A percentile compares a stretch with the other conserved stretches of the same genome.
These are phyloP conservation scores for Elysia crispata DNA, from an alignment of 2,888 invertebrate species.

Conservation along the genomic window DNA sequence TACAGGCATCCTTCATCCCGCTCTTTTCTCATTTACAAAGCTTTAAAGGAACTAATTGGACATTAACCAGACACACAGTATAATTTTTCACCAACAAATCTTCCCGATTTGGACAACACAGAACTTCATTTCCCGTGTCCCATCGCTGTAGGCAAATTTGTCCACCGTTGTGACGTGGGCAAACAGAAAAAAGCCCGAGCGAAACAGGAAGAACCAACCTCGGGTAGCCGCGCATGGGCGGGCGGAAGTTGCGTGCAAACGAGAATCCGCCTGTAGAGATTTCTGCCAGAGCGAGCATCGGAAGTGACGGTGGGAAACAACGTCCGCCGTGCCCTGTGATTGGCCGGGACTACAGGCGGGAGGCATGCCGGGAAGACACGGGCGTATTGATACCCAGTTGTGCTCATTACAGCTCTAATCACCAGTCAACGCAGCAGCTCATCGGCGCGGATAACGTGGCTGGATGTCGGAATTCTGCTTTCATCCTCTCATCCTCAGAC, in stretches of 20 bases:
- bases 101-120: constrained; percentile 36
- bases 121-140: constrained; percentile 40
- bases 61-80: constrained; percentile 33
- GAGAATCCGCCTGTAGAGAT: constrained; percentile 49
- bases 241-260: constrained; percentile 58
- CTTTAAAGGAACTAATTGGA: constrained; percentile 44
- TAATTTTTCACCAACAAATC: constrained; percentile 37
- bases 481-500: no score
- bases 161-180: constrained; percentile 24
- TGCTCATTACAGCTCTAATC: constrained; percentile 45
- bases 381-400: constrained; percentile 36
- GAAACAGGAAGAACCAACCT: constrained; percentile 48
- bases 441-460: constrained; percentile 42
- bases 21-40: constrained; percentile 29
- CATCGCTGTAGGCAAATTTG: constrained; percentile 37
- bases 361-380: constrained; percentile 44
- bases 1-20: constrained; percentile 27
- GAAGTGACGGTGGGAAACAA: constrained; percentile 42
- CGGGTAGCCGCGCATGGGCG: constrained; percentile 23
- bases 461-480: constrained; percentile 21
- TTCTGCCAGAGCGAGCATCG: constrained; percentile 50
- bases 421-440: constrained; percentile 34
- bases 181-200: constrained; percentile 39
- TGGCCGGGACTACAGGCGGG: constrained; percentile 41
- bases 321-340: constrained; percentile 42